A percentile compares a stretch with the other conserved stretches of the same genome.
Conservation (phyloP, 1,140 invertebrate species). For the Hydropsyche tenuis region DNA sequence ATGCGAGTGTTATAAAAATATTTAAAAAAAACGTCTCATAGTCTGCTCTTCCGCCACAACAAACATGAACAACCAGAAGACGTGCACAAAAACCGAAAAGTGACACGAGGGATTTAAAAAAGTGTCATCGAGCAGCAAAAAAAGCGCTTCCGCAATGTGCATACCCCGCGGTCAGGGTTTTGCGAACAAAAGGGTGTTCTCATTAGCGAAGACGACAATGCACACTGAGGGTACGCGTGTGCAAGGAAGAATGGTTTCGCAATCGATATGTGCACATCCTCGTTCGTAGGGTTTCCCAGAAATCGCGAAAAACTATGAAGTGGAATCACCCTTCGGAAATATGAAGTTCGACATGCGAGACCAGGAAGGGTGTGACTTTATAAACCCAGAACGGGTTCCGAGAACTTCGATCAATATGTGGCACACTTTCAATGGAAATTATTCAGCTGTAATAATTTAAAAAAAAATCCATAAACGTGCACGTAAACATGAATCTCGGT, state of each 20-base stretch:
- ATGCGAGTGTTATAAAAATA: neutral
- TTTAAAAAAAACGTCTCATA: neutral
- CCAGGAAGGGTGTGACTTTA: too few species aligned
- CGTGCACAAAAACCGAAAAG: neutral
- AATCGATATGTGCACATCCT: slow-evolving; percentile 5
- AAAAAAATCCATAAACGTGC: too few species aligned
- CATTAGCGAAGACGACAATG: slow-evolving; percentile 16
- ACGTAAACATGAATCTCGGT: too few species aligned
- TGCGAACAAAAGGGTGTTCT: slow-evolving; percentile 1
- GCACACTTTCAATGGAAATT: too few species aligned
- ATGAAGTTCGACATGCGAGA: too few species aligned
- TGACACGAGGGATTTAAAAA: neutral
- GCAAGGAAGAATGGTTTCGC: neutral
- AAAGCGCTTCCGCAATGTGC: neutral
- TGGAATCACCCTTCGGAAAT: neutral
- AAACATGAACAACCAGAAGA: slow-evolving; percentile 40
- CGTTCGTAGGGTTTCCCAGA: neutral
- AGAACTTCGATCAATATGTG: too few species aligned
- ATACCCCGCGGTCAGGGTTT: slow-evolving; percentile 4
- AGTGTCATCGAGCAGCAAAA: neutral
- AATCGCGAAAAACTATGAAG: neutral
- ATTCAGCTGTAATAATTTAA: too few species aligned
- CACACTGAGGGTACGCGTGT: neutral
- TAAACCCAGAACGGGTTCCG: too few species aligned
- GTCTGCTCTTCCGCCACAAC: slow-evolving; percentile 31